These are phyloP conservation scores for Rhingia campestris DNA, from an alignment of 2,888 invertebrate species.

Conservation along the genomic window DNA sequence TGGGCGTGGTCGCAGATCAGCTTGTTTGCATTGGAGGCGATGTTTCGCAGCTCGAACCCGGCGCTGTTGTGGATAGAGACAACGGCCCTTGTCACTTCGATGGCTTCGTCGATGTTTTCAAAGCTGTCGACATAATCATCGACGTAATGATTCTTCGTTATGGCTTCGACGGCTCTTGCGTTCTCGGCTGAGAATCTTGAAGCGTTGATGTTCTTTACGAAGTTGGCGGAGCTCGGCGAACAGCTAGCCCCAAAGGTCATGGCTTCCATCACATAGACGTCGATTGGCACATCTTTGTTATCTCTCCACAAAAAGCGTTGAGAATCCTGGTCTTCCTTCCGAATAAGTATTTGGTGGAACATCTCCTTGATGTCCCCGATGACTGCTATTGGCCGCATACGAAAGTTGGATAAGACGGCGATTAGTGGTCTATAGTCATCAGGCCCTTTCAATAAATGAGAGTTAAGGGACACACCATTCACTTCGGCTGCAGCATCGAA, in stretches of 20 bases:
- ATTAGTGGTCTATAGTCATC: too few relatives aligned
- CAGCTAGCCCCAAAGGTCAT: slow-evolving; percentile 53
- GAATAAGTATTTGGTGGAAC: too few relatives aligned
- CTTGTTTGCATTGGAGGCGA: too few relatives aligned
- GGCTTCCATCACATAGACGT: slow-evolving; percentile 16
- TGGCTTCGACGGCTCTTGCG: slow-evolving; percentile 44
- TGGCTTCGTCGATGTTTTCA: slow-evolving; percentile 38
- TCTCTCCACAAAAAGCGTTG: neutral
- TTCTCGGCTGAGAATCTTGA: slow-evolving; percentile 19
- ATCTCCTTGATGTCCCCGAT: too few relatives aligned
- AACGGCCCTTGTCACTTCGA: slow-evolving; percentile 53
- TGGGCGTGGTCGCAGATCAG: too few relatives aligned
- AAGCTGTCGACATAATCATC: slow-evolving; percentile 61
- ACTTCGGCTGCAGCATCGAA: slow-evolving; percentile 76
- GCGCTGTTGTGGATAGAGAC: slow-evolving; percentile 49
- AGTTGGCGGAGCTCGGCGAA: slow-evolving; percentile 39
- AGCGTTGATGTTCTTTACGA: slow-evolving; percentile 51
- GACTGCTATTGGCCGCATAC: too few relatives aligned
- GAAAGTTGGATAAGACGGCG: too few relatives aligned
- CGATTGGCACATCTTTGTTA: neutral
- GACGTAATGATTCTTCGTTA: slow-evolving; percentile 42
- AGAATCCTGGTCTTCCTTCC: too few relatives aligned
- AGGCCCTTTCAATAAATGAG: too few relatives aligned
- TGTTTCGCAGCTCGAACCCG: slow-evolving; percentile 52
- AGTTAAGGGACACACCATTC: slow-evolving; percentile 43